Percentiles rank a stretch among this genome's conserved stretches.
Evolutionary conservation across 2,797 vertebrate genomes (phyloP).

Genomic region (Petrocephalus schoutedeni): DNA sequence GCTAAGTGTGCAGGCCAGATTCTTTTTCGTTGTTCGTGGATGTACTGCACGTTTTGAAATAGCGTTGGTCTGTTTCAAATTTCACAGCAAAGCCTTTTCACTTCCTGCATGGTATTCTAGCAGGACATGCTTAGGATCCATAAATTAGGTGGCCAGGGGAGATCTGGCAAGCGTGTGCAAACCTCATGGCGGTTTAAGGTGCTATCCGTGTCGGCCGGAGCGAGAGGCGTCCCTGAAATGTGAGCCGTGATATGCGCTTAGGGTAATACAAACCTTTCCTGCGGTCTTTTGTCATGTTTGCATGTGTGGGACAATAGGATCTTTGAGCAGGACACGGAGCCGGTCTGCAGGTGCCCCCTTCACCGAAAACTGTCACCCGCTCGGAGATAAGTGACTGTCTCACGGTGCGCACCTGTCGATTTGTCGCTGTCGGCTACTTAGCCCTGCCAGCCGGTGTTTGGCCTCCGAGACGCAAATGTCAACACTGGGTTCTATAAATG

Average conservation of each 20-base stretch:
- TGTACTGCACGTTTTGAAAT: not conserved
- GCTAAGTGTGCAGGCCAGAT: not conserved
- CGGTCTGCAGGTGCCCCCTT: constrained; percentile 15
- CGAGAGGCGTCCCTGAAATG: constrained; percentile 28
- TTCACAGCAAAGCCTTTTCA: not conserved
- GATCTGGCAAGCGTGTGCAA: not conserved
- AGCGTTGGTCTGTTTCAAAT: not conserved
- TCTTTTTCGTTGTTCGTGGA: not conserved
- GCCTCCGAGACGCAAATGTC: not conserved
- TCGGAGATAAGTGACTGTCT: not conserved
- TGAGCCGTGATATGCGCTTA: constrained; percentile 21
- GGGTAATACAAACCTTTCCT: constrained; percentile 28
- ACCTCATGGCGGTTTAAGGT: not conserved
- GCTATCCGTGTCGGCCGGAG: constrained; percentile 42
- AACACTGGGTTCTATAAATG: not conserved
- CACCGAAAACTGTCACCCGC: constrained; percentile 1
- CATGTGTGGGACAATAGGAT: constrained; percentile 16
- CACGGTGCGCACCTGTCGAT: constrained; percentile 17
- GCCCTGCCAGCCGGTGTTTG: not conserved
- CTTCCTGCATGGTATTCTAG: not conserved
- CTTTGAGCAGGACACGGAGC: not conserved
- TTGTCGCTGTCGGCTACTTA: not conserved
- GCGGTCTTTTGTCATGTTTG: constrained; percentile 32
- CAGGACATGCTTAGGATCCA: not conserved
- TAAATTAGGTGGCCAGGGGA: not conserved